Conservation (phyloP, 2,113 vertebrate species). For the Dunckerocampus dactyliophorus region DNA sequence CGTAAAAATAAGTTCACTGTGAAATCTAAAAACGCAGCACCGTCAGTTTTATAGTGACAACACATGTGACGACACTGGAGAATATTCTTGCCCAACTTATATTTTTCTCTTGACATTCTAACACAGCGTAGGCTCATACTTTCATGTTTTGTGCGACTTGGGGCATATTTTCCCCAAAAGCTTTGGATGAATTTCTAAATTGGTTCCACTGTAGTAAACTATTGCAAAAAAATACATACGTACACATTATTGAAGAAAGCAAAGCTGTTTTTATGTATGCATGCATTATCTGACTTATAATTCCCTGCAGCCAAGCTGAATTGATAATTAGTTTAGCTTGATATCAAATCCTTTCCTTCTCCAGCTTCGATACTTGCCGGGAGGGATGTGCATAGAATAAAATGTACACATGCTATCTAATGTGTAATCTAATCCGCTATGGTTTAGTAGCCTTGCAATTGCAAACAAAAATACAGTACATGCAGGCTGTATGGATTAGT, state of each 20-base stretch:
- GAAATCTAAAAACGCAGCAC: too few relatives aligned
- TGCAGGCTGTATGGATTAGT: neutral
- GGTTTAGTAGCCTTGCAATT: slow-evolving; percentile 18
- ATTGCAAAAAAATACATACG: neutral
- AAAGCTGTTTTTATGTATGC: neutral
- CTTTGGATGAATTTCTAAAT: neutral
- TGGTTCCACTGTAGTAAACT: neutral
- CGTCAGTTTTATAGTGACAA: too few relatives aligned
- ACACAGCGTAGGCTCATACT: too few relatives aligned
- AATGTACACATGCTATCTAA: neutral
- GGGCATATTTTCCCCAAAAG: too few relatives aligned
- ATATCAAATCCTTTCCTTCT: neutral
- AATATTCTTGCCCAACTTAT: too few relatives aligned
- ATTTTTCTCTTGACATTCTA: too few relatives aligned
- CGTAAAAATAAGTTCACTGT: too few relatives aligned
- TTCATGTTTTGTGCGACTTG: too few relatives aligned
- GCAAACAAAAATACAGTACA: neutral
- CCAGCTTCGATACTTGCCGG: too few relatives aligned
- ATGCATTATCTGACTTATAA: neutral
- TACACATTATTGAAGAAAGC: neutral
- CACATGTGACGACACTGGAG: too few relatives aligned
- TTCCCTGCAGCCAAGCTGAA: neutral
- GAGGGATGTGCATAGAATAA: neutral
- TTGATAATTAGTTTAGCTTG: neutral
- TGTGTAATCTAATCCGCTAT: neutral